These are phyloP conservation scores for Amphiprion ocellaris DNA, from an alignment of 2,113 vertebrate genomes.

Conservation along the genomic window DNA sequence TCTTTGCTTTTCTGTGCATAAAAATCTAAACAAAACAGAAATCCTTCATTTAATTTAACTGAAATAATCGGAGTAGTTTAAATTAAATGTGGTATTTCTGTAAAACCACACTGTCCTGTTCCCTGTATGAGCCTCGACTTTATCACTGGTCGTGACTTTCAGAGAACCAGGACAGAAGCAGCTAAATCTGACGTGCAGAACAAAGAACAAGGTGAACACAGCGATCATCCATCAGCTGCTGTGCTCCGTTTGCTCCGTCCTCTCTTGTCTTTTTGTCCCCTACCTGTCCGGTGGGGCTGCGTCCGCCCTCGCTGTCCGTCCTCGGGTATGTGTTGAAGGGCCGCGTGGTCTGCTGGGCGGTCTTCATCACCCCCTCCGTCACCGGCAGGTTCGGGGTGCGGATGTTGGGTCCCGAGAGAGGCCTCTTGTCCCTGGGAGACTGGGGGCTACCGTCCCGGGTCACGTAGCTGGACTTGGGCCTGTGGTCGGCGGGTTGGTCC, in stretches of 20 bases:
- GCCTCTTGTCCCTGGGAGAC: conserved; percentile 91
- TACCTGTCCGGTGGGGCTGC: conserved; percentile 88
- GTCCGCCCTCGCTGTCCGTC: conserved; percentile 87
- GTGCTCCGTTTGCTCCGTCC: conserved; percentile 1
- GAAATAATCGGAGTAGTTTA: not conserved
- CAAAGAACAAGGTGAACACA: conserved; percentile 7
- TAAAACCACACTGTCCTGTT: not conserved
- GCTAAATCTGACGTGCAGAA: conserved; percentile 15
- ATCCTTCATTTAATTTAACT: not conserved
- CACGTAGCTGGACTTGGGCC: conserved; percentile 89
- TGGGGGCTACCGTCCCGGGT: conserved; percentile 83
- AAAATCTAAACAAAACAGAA: not conserved
- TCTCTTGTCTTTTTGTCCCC: conserved; percentile 17
- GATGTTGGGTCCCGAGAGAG: conserved; percentile 92
- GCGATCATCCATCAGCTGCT: conserved; percentile 12
- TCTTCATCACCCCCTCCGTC: conserved; percentile 84
- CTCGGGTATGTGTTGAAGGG: conserved; percentile 96
- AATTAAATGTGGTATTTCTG: not conserved
- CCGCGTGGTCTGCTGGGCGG: conserved; percentile 85
- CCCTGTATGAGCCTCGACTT: too few relatives aligned
- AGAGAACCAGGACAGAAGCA: not conserved
- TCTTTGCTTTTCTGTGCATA: too few relatives aligned
- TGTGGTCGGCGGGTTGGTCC: conserved; percentile 84
- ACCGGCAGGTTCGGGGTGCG: conserved; percentile 86
- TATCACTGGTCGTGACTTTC: not conserved